Percentiles rank a stretch among this genome's conserved stretches.
Conservation (phyloP, 2,888 invertebrate species). For the Ophion slaviceki region DNA sequence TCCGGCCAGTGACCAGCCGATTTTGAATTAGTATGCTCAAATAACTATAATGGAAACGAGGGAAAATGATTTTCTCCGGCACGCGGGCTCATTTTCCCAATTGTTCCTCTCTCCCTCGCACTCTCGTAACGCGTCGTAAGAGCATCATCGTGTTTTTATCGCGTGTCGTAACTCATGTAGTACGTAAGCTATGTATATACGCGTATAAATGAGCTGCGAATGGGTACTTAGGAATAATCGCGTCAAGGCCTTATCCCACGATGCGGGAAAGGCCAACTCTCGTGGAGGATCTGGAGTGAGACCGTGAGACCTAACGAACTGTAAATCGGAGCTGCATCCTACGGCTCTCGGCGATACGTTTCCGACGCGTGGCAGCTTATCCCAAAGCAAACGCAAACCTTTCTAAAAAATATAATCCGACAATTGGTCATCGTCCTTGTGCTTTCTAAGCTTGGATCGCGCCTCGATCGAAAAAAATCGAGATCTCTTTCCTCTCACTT, state of each 20-base stretch:
- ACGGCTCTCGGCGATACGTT: slow-evolving; percentile 39
- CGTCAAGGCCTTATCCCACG: slow-evolving; percentile 64
- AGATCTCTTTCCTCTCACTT: slow-evolving; percentile 38
- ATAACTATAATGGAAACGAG: slow-evolving; percentile 36
- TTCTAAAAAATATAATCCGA: slow-evolving; percentile 56
- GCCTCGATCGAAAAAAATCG: slow-evolving; percentile 6
- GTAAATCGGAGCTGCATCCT: slow-evolving; percentile 68
- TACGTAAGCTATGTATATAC: slow-evolving; percentile 17
- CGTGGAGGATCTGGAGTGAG: slow-evolving; percentile 76
- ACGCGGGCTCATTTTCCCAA: slow-evolving; percentile 15
- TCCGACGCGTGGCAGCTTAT: slow-evolving; percentile 47
- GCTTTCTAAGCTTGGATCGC: slow-evolving; percentile 23
- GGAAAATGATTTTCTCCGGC: slow-evolving; percentile 53
- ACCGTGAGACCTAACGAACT: slow-evolving; percentile 79
- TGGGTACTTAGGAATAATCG: slow-evolving; percentile 48
- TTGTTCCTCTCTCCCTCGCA: slow-evolving; percentile 2
- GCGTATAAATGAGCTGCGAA: slow-evolving; percentile 27
- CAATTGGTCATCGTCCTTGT: slow-evolving; percentile 34
- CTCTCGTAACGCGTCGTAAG: slow-evolving; percentile 59
- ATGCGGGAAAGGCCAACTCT: slow-evolving; percentile 61
- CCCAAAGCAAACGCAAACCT: slow-evolving; percentile 26
- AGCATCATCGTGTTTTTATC: slow-evolving; percentile 68
- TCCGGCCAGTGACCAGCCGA: neutral
- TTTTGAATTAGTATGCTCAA: slow-evolving; percentile 22
- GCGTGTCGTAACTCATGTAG: slow-evolving; percentile 57